Base-by-base conservation (phyloP, 2,113 vertebrate species). In the human region DNA sequence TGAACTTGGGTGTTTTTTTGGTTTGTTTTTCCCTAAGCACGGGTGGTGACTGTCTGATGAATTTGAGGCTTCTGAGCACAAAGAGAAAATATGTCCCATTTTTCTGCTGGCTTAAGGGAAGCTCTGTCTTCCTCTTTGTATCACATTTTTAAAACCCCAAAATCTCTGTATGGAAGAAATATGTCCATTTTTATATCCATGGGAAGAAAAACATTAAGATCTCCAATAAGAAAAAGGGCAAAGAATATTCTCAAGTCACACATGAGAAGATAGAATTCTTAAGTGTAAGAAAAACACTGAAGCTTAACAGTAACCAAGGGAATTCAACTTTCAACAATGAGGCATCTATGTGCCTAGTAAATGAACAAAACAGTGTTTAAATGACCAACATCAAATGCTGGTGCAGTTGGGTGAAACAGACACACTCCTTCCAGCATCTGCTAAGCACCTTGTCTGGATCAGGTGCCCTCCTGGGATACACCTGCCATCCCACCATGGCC, bases 241-340 rank as follows among this genome's bases (percentile, higher is more conserved):
- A 43, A 90, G 59, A 57, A 48, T 3, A 17, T 61, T 38, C 30
- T 45, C 2, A 0, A 73, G 57, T 20, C 50, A 45, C 35, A 2
- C 0, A 13, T 3, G 32, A 43, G 80, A 38, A 23, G 66, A 68
- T 8, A 27, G 43, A 43, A 27, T 3, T 38, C 75, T 43, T 22
- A 32, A 68, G n/a, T 0, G 4, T 0, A 13, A 32, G 43, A 14
- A 27, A 48, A 61, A 73, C 9, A 23, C 2, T 4, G 1, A 2
- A 12, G 68, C n/a, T 59, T 45, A 8, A 16, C 5, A 27, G 48
- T 18, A 30, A 64, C 11, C 40, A 38, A 12, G 38, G 10, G 13
- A 3, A 20, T 35, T 23, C 80, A 25, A 12, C 38, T 14, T 59
- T 38, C 18, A 20, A 23, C 2, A 38, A 35, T 1, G 0, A 48